Base-by-base conservation (phyloP, 1,140 invertebrate genomes). In the Drosophila teissieri region DNA sequence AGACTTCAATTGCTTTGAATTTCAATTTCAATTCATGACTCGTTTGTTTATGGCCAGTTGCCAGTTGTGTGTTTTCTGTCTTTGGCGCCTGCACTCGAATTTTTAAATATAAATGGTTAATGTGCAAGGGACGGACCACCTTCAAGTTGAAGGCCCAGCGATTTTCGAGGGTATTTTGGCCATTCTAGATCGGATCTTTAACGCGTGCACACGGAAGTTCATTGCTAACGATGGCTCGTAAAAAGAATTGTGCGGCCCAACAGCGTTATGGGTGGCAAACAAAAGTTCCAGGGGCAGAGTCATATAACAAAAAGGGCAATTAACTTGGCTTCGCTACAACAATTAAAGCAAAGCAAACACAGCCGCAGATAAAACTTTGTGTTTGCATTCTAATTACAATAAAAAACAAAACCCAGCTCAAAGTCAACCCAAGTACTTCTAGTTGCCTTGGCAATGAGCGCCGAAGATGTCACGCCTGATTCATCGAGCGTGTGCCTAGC, bases 1-100 rank as follows among this genome's bases (percentile, higher is more conserved):
- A 64, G 34, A 73, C 68, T 78, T 83, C 61, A 83, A 78, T 73
- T 80, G 78, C 79, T 81, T 82, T 78, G 80, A 68, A 83, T 83
- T 83, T 83, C 57, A 78, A 68, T 81, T 72, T 69, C 40, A 40
- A 52, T 81, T 76, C 57, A 61, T 65, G 36, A 10, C 67, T 67
- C 67, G 63, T 81, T 52, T 48, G 58, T 70, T 76, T 45, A 14
- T 49, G 22, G 17, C 12, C 60, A 61, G 61, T 11, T 17, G 17
- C 19, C 19, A 19, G 19, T 19, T 1, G 19, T 19, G 14, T 12
- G 17, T 17, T 31, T 34, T 49, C 1, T 27, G 4, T 44, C 46
- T 63, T 17, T 40, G 45, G 42, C 36, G 64, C 37, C 65, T 56
- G 67, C 67, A 70, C 84, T 78, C 57, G 80, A 79, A 83, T 83